Evolutionary conservation across 2,113 vertebrate genomes (phyloP).

Genomic region (Gila orcuttii): DNA sequence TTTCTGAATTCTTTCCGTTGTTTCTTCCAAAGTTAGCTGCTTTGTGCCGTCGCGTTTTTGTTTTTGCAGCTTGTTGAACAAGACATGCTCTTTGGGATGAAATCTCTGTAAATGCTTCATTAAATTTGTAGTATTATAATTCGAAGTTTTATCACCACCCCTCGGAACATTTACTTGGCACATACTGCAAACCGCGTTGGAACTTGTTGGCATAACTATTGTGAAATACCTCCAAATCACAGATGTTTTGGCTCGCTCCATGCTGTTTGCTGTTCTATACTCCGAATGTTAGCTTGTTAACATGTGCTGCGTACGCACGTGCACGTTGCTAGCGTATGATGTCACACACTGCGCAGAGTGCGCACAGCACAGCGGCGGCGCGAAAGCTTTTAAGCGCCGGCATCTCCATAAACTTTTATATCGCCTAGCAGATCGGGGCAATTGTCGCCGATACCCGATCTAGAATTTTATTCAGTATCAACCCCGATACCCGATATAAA

Average conservation of each 20-base stretch:
- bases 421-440: no score
- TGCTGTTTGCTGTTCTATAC: not conserved
- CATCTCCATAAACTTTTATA: no score
- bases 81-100: not conserved
- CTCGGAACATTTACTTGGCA: not conserved
- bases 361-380: not conserved
- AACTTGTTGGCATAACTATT: not conserved
- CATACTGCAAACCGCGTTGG: not conserved
- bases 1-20: not conserved
- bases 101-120: not conserved
- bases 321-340: not conserved
- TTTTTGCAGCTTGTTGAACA: not conserved
- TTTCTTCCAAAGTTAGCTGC: slow-evolving; percentile 2
- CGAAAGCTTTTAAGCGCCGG: no score
- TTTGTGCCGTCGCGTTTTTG: not conserved
- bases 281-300: not conserved
- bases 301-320: not conserved
- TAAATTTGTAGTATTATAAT: slow-evolving; percentile 10
- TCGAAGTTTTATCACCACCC: not conserved
- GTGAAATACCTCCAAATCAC: not conserved
- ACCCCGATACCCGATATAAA: not conserved
- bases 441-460: not conserved
- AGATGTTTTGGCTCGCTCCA: not conserved
- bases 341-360: not conserved
- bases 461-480: not conserved